A percentile compares a stretch with the other conserved stretches of the same genome.
phyloP scores from a whole-genome alignment of 2,888 invertebrate species.

The Mimachlamys varia region DNA sequence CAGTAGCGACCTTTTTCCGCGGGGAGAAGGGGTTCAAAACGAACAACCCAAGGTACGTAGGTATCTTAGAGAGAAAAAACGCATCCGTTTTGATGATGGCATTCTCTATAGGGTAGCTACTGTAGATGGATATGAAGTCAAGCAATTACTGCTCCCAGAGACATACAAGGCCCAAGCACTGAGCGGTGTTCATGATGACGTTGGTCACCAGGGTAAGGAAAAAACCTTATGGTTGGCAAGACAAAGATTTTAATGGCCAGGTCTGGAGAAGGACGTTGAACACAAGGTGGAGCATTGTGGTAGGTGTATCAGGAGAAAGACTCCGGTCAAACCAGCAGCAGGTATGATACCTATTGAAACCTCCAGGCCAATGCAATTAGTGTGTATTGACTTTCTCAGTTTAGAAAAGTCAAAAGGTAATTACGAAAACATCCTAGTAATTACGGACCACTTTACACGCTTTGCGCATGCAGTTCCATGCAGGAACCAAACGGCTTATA shows the following conservation, averaged over 20 bases:
- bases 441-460: conserved; percentile 55
- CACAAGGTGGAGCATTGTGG: conserved; percentile 36
- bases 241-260: conserved; percentile 39
- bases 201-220: conserved; percentile 45
- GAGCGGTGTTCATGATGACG: conserved; percentile 37
- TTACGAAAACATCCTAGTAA: conserved; percentile 52
- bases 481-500: conserved; percentile 50
- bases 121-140: background rate
- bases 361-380: conserved; percentile 49
- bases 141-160: conserved; percentile 6
- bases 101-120: conserved; percentile 28
- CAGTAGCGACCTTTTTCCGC: background rate
- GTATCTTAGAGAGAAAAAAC: conserved; percentile 10
- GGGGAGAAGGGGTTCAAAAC: background rate
- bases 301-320: conserved; percentile 40
- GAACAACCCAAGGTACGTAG: conserved; percentile 11
- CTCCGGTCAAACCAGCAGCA: conserved; percentile 20
- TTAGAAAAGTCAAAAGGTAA: conserved; percentile 51
- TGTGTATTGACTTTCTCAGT: conserved; percentile 54
- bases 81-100: background rate
- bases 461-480: conserved; percentile 52
- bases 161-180: background rate
- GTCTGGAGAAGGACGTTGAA: background rate
- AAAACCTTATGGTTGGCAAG: conserved; percentile 41
- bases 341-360: conserved; percentile 41